phyloP scores from a whole-genome alignment of 2,888 invertebrate species.

The Tortrix viridana region DNA sequence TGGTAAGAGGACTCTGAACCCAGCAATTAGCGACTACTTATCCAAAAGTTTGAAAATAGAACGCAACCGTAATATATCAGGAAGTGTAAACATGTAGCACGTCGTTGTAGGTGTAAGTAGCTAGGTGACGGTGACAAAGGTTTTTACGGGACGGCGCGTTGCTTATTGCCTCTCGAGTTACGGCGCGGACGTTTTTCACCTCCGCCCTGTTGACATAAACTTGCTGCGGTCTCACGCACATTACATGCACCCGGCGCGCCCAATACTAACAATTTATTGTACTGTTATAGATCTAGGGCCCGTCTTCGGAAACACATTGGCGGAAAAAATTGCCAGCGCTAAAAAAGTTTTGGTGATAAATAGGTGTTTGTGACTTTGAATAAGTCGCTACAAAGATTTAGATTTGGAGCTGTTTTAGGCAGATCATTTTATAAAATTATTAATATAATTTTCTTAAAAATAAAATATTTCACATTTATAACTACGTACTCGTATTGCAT shows the following conservation, averaged over 20 bases:
- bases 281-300: constrained; percentile 68
- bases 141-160: constrained; percentile 53
- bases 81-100: constrained; percentile 12
- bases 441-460: too few species aligned
- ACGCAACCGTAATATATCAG: constrained; percentile 1
- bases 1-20: too few species aligned
- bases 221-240: constrained; percentile 69
- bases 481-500: too few species aligned
- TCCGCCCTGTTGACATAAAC: constrained; percentile 63
- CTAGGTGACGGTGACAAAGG: constrained; percentile 48
- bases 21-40: too few species aligned
- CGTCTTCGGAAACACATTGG: constrained; percentile 41
- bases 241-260: constrained; percentile 65
- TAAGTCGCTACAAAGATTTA: neutral
- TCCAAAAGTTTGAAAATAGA: neutral
- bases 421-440: neutral
- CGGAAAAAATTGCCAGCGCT: constrained; percentile 20
- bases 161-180: constrained; percentile 64
- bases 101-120: constrained; percentile 21
- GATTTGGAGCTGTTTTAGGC: neutral
- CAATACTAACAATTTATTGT: constrained; percentile 77
- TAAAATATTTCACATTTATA: too few species aligned
- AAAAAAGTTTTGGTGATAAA: constrained; percentile 23
- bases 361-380: constrained; percentile 6
- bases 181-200: constrained; percentile 65